These are phyloP conservation scores for Scolopax rusticola DNA, from an alignment of 2,797 vertebrate genomes.

Conservation along the genomic window DNA sequence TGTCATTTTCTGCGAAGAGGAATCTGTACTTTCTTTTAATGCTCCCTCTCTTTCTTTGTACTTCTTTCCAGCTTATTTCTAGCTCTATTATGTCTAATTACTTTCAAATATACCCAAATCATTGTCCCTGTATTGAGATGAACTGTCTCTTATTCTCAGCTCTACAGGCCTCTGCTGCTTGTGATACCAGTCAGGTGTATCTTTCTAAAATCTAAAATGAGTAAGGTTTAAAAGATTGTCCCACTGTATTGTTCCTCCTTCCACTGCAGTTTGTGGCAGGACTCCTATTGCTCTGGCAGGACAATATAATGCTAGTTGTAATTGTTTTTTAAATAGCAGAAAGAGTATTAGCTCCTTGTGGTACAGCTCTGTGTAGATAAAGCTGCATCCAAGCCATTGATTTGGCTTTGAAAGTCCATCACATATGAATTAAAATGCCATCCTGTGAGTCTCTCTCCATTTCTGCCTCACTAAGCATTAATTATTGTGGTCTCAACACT, in stretches of 20 bases:
- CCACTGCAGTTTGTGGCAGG: neutral
- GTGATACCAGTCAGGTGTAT: neutral
- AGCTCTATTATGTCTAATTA: neutral
- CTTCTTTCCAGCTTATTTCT: neutral
- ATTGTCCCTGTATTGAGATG: neutral
- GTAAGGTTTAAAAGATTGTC: neutral
- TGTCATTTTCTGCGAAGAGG: neutral
- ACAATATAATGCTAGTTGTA: neutral
- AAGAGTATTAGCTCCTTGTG: neutral
- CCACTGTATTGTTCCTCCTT: neutral
- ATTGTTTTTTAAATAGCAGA: neutral
- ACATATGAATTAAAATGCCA: neutral
- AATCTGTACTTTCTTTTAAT: neutral
- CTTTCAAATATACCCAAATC: neutral
- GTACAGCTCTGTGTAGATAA: neutral
- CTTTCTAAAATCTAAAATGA: neutral
- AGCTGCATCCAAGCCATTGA: neutral
- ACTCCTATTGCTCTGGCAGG: neutral
- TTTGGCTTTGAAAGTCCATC: neutral
- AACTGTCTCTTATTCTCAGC: neutral
- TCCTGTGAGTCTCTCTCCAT: neutral
- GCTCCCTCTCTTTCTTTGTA: neutral
- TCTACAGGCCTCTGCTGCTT: neutral
- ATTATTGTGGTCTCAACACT: neutral
- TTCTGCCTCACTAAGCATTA: slow-evolving; percentile 27